phyloP scores from a whole-genome alignment of 2,888 invertebrate genomes.

The Xylota sylvarum region DNA sequence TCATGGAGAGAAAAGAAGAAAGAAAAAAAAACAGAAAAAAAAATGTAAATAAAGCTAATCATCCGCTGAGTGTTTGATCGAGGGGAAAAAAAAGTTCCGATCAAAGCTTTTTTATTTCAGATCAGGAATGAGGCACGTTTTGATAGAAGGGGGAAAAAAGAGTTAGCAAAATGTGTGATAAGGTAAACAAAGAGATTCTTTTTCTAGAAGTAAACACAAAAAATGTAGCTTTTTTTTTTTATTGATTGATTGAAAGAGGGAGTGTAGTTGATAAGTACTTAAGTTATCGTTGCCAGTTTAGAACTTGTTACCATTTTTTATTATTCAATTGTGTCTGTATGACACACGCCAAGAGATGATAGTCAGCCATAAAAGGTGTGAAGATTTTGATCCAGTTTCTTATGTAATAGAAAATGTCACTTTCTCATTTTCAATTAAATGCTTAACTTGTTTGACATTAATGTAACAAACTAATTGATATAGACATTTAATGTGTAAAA shows the following conservation, averaged over 20 bases:
- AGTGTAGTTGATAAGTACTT: not conserved
- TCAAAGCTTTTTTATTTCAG: conserved; percentile 32
- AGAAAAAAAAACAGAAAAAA: conserved; percentile 5
- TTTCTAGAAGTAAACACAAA: conserved; percentile 12
- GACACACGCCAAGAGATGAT: not conserved
- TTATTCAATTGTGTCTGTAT: not conserved
- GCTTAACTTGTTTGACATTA: too few species aligned
- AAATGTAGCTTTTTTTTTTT: conserved; percentile 12
- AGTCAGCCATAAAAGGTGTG: not conserved
- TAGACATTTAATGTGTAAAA: too few species aligned
- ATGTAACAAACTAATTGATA: too few species aligned
- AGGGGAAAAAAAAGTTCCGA: conserved; percentile 33
- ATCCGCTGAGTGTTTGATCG: conserved; percentile 26
- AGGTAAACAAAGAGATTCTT: conserved; percentile 55
- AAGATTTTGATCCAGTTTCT: not conserved
- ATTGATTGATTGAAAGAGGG: conserved; percentile 8
- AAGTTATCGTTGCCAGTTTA: conserved; percentile 14
- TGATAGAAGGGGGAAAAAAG: conserved; percentile 17
- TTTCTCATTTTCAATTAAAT: too few species aligned
- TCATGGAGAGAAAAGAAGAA: not conserved
- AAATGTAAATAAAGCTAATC: conserved; percentile 25
- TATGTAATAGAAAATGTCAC: not conserved
- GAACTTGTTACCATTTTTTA: not conserved
- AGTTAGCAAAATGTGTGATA: conserved; percentile 25
- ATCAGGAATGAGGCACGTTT: conserved; percentile 44